Base-by-base conservation (phyloP, 2,113 vertebrate species). In the Vulpes vulpes region DNA sequence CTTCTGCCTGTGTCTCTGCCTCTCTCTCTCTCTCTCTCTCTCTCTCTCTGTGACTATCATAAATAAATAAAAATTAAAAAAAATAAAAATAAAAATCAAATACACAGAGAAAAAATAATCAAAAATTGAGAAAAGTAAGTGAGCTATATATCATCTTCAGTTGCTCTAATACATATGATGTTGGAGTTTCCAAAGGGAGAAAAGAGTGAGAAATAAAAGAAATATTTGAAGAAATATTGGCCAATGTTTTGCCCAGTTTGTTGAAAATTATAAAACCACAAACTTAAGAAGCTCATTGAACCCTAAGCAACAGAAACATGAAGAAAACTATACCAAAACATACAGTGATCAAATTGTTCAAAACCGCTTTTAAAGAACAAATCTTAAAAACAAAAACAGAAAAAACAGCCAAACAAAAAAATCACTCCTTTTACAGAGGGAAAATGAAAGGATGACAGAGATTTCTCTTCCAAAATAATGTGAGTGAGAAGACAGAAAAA, bases 191-290 rank as follows among this genome's bases (percentile, higher is more conserved):
- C 23, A 32, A 64, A 73, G 2, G 35, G 5, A 88, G 51, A 89
- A 82, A 73, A 73, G 27, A 25, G 2, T 7, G 30, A 17, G 30
- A 69, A 22, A 59, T 60, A 20, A 53, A 89, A 83, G 14, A 86
- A 38, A 64, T 53, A 64, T 55, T 73, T 89, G 3, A 84, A 93
- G 17, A 57, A 65, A 89, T 62, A 49, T 43, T 71, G 43, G 10
- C 4, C 30, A 67, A 15, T 74, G 65, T 89, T 62, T 8, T 49
- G 22, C 5, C 67, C 38, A 60, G 12, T 81, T 91, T 86, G 4
- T 76, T 93, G 23, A 74, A 93, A 79, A 90, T 81, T 60, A 74
- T 67, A 76, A 95, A 95, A 11, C 5, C 32, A 86, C 38, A 95
- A 74, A 53, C 82, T 69, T 27, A 76, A 38, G 19, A 89, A 78